Evolutionary conservation across 1,140 invertebrate species (phyloP).

Genomic region (Formica exsecta): DNA sequence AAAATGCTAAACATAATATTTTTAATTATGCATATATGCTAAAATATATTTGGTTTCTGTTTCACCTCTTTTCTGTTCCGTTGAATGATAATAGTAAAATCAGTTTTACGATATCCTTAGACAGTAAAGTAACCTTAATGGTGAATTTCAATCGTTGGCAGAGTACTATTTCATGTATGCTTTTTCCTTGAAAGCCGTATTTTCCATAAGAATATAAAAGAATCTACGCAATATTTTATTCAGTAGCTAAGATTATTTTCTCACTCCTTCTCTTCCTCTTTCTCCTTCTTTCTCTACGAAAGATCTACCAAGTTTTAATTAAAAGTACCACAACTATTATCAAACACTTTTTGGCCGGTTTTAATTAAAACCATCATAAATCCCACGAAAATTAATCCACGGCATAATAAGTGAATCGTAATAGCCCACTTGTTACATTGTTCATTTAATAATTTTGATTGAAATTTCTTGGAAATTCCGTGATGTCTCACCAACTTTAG

Average conservation of each 20-base stretch:
- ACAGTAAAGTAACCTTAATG: not conserved
- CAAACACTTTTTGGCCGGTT: constrained; percentile 1
- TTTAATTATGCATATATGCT: not conserved
- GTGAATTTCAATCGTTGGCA: not conserved
- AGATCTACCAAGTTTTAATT: constrained; percentile 43
- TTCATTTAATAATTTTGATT: constrained; percentile 13
- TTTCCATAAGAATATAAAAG: constrained; percentile 19
- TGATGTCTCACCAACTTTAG: not conserved
- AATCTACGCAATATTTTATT: not conserved
- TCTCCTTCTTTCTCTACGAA: too few relatives aligned
- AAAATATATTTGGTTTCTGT: not conserved
- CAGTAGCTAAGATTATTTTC: not conserved
- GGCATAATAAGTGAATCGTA: not conserved
- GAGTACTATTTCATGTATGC: constrained; percentile 1
- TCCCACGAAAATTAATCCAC: constrained; percentile 19
- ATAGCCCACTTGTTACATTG: not conserved
- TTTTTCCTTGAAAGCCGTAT: constrained; percentile 8
- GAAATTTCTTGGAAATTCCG: not conserved
- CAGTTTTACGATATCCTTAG: not conserved
- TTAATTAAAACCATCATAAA: constrained; percentile 54
- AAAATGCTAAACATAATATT: not conserved
- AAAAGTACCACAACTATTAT: constrained; percentile 37
- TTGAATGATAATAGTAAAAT: not conserved
- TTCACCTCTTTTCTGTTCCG: not conserved
- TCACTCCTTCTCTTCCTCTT: too few relatives aligned